Evolutionary conservation across 1,140 invertebrate genomes (phyloP), one percentile per base, ranked within the genome.

Genomic region (fruit fly (Drosophila melanogaster)): DNA sequence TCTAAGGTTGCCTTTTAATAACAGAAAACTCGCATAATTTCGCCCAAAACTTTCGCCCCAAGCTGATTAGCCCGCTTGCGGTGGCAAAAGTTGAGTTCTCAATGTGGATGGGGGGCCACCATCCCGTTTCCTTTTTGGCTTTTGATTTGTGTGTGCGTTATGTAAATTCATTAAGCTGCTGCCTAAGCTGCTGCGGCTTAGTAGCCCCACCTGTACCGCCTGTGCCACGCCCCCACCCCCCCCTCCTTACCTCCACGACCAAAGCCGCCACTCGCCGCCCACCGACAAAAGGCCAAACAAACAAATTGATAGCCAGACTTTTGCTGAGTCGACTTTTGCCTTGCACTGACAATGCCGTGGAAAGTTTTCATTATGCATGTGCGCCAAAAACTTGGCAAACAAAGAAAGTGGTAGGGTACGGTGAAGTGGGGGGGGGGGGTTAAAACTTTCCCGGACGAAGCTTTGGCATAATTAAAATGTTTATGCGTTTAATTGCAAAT

Each of bases 401-500:
- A 74, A 74, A 74, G 66, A 56, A 11, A 22, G 26, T n/a, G 47
- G 33, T 11, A 33, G 10, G 35, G 6, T 2, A 14, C n/a, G n/a
- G n/a, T n/a, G n/a, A n/a, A n/a, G n/a, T n/a, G n/a, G n/a, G n/a
- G n/a, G n/a, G n/a, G 8, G 43, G 44, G 17, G 37, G 0, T 0
- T 0, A 12, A 33, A 74, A 74, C 40, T 74, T 74, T 74, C n/a
- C 55, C 69, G 15, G 47, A 40, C 59, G 22, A 53, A 37, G 69
- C 69, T 60, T 54, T 74, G 58, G 71, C 58, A 74, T 74, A 74
- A 74, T 74, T 74, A 74, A 74, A 74, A 74, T 74, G 71, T 74
- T 74, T 74, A 74, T 74, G 71, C 70, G 69, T 74, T 74, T 74
- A 74, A 74, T 74, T 74, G 71, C 71, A 74, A 74, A 74, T 74